A percentile compares a stretch with the other conserved stretches of the same genome.
Conservation (phyloP, 2,797 vertebrate genomes). For the Xiphophorus birchmanni region DNA sequence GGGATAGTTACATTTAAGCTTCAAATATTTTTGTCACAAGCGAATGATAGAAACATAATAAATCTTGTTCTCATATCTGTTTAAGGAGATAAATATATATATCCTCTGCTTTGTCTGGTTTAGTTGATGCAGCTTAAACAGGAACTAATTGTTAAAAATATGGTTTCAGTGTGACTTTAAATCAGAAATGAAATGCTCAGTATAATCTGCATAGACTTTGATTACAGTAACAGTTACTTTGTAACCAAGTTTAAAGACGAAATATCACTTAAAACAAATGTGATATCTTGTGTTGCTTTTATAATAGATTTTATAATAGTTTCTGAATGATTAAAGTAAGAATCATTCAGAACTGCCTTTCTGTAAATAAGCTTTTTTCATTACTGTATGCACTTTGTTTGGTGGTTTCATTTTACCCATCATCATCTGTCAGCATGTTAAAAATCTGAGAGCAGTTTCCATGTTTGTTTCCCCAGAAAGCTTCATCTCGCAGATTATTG, state of each 20-base stretch:
- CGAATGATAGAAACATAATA: neutral
- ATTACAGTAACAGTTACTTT: neutral
- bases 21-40: too few species aligned
- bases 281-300: neutral
- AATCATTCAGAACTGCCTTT: neutral
- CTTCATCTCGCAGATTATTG: conserved; percentile 76
- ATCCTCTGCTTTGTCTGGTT: neutral
- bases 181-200: neutral
- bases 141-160: neutral
- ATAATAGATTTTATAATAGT: neutral
- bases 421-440: neutral
- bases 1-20: too few species aligned
- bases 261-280: neutral
- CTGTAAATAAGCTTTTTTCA: neutral
- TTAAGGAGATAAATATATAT: neutral
- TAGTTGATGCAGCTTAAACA: neutral
- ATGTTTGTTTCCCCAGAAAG: conserved; percentile 50
- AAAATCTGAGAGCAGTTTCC: neutral
- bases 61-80: neutral
- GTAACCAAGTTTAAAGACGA: neutral
- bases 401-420: too few species aligned
- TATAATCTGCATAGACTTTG: neutral
- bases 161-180: too few species aligned
- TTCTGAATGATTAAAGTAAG: neutral
- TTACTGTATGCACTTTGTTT: neutral